These are phyloP conservation scores for Lampris incognitus DNA, from an alignment of 2,113 vertebrate genomes.

Conservation along the genomic window DNA sequence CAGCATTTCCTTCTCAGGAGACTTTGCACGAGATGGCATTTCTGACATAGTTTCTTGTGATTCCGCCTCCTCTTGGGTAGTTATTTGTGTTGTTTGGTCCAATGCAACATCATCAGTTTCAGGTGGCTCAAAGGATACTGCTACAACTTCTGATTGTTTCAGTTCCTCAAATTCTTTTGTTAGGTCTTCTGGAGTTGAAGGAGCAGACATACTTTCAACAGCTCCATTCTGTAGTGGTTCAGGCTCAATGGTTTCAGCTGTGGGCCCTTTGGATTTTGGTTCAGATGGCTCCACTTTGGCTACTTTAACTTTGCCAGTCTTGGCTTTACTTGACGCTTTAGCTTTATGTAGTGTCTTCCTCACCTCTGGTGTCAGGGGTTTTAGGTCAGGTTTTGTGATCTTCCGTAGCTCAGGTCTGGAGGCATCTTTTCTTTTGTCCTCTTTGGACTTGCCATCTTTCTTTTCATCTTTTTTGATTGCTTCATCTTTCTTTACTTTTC, in stretches of 20 bases:
- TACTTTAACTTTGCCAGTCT: slow-evolving; percentile 85
- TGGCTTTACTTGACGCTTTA: slow-evolving; percentile 89
- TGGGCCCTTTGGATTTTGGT: slow-evolving; percentile 61
- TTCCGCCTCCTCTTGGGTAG: slow-evolving; percentile 51
- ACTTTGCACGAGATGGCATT: slow-evolving; percentile 49
- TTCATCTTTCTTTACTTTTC: slow-evolving; percentile 92
- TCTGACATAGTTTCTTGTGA: slow-evolving; percentile 44
- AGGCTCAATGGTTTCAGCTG: slow-evolving; percentile 43
- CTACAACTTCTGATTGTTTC: slow-evolving; percentile 70
- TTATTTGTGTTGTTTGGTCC: slow-evolving; percentile 47
- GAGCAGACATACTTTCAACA: slow-evolving; percentile 75
- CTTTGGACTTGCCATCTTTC: slow-evolving; percentile 89
- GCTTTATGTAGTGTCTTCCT: slow-evolving; percentile 96
- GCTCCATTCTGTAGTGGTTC: slow-evolving; percentile 57
- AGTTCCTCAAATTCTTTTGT: slow-evolving; percentile 90
- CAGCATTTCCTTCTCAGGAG: slow-evolving; percentile 65
- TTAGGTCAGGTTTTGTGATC: slow-evolving; percentile 92
- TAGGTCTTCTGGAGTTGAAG: slow-evolving; percentile 89
- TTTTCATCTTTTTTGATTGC: slow-evolving; percentile 92
- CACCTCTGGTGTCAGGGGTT: slow-evolving; percentile 96
- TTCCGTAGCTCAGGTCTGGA: slow-evolving; percentile 91
- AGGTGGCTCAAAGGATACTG: slow-evolving; percentile 51
- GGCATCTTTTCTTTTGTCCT: slow-evolving; percentile 90
- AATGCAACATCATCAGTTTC: slow-evolving; percentile 38
- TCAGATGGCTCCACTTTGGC: slow-evolving; percentile 80